These are phyloP conservation scores for Eilema griseolum DNA, from an alignment of 2,888 invertebrate genomes.

Conservation along the genomic window DNA sequence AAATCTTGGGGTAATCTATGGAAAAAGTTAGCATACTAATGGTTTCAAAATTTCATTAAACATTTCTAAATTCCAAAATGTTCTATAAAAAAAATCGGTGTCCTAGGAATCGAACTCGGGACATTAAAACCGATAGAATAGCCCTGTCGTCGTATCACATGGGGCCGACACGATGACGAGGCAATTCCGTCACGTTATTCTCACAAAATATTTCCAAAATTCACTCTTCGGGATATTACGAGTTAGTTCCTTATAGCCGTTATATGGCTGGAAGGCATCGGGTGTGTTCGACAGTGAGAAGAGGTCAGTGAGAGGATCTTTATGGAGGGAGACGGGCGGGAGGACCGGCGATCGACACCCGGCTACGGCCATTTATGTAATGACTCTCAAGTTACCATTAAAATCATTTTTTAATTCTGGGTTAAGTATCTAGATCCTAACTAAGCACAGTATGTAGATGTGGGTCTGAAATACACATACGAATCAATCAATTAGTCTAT, in stretches of 20 bases:
- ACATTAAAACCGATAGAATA: no score
- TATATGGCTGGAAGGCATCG: constrained; percentile 81
- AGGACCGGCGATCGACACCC: constrained; percentile 72
- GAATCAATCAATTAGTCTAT: no score
- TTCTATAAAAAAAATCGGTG: no score
- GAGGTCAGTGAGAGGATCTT: constrained; percentile 51
- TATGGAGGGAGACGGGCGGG: constrained; percentile 38
- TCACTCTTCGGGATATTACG: constrained; percentile 6
- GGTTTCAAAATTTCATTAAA: no score
- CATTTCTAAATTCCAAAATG: no score
- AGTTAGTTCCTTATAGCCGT: constrained; percentile 60
- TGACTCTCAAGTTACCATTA: constrained; percentile 69
- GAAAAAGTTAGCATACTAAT: no score
- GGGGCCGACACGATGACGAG: not conserved
- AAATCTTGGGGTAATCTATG: no score
- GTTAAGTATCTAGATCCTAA: not conserved
- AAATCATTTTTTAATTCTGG: constrained; percentile 52
- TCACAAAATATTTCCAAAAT: constrained; percentile 32
- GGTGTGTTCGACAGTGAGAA: constrained; percentile 76
- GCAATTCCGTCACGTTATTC: constrained; percentile 19
- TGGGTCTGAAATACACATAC: no score
- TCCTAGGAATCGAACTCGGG: no score
- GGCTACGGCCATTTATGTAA: constrained; percentile 71
- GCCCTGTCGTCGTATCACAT: not conserved
- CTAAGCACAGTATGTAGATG: no score